Evolutionary conservation across 1,140 invertebrate genomes (phyloP), one percentile per base, ranked within the genome.

Genomic region (Neodiprion virginianus): DNA sequence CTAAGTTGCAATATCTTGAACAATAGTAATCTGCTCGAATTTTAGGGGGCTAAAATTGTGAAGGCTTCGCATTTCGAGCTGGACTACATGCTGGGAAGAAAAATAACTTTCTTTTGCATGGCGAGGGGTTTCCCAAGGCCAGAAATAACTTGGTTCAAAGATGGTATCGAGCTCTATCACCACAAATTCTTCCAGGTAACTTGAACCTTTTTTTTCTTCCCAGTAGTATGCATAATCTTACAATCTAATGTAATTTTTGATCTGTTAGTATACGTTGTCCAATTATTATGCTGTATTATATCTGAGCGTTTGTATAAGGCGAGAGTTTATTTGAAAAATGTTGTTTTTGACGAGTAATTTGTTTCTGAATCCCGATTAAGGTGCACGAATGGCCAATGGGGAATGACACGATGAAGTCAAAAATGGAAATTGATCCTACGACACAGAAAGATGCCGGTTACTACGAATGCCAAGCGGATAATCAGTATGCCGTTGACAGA

Each of bases 101-200:
- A 97, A 87, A 97, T 98, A 48, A 94, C 94, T 0, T 97, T 98
- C 80, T 90, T 97, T 67, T 98, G 96, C 83, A 94, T 95, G 78
- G 96, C 96, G 1, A 93, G 92, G 83, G 96, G 96, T 14, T 91
- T 92, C 77, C 96, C 96, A 5, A 88, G 95, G 61, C 95, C 95
- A 0, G 94, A 95, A 75, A 96, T 97, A 67, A 97, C 95, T 1
- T 97, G 96, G 96, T 96, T 95, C 84, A 97, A 97, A 86, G 96
- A 97, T 86, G 96, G 96, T 4, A 93, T 95, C 14, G 96, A 97
- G 86, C 91, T 98, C 77, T 96, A 96, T 77, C 92, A 95, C 73
- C 96, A 97, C 85, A 92, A 93, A 61, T 96, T 96, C 82, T 91
- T 97, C 80, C 95, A 97, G 88, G 96, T 97, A 90, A 89, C 61